phyloP scores from a whole-genome alignment of 2,888 invertebrate species.

The Meta bourneti region DNA sequence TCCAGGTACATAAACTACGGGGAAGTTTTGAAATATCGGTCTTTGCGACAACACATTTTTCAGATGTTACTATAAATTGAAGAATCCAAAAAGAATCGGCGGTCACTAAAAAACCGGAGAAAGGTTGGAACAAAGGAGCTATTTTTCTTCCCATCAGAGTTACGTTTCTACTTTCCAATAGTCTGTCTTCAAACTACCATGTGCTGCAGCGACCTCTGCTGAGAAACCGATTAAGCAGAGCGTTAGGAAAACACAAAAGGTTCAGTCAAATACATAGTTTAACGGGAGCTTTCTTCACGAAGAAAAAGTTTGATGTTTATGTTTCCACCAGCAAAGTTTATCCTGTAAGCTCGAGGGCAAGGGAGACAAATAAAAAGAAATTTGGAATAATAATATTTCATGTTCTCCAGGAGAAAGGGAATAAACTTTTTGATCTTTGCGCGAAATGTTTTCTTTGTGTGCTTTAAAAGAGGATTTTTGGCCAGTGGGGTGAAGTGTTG shows the following conservation, averaged over 20 bases:
- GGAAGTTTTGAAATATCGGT: background rate
- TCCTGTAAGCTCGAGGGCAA: slow-evolving; percentile 29
- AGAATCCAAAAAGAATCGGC: background rate
- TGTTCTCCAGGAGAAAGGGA: slow-evolving; percentile 44
- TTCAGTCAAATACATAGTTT: slow-evolving; percentile 31
- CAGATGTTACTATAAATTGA: background rate
- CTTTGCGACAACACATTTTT: background rate
- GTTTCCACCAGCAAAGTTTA: slow-evolving; percentile 37
- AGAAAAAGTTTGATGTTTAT: slow-evolving; percentile 50
- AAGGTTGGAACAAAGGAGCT: background rate
- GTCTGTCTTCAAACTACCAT: background rate
- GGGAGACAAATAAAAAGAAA: slow-evolving; percentile 28
- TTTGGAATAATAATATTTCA: slow-evolving; percentile 60
- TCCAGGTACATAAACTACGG: background rate
- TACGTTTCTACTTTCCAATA: no score
- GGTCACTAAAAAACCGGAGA: no score
- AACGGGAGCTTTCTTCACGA: slow-evolving; percentile 11
- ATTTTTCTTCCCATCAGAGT: background rate
- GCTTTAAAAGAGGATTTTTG: slow-evolving; percentile 42
- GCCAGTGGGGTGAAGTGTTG: slow-evolving; percentile 9
- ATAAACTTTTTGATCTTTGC: slow-evolving; percentile 36
- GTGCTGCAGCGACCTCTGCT: background rate
- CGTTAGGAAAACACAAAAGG: slow-evolving; percentile 43
- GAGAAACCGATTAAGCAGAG: slow-evolving; percentile 16
- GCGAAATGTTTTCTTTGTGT: slow-evolving; percentile 48